Evolutionary conservation across 1,140 invertebrate species (phyloP), one percentile per base, ranked within the genome.

Genomic region (Drosophila ercepeae): DNA sequence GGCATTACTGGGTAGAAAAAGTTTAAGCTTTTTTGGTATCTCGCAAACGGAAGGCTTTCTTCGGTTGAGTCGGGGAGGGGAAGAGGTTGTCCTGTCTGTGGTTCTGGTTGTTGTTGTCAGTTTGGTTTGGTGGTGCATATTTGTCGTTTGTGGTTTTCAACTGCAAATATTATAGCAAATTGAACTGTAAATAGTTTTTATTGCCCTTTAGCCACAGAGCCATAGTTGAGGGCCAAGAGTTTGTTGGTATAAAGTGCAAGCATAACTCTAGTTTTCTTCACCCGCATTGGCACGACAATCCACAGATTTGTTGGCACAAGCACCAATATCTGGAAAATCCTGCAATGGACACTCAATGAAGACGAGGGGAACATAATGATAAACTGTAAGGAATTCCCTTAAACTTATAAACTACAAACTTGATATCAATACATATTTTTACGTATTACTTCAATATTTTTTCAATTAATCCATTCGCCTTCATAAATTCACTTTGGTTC

Each of bases 121-220:
- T 34, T 65, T 36, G 69, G 59, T 60, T 48, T 69, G 50, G 57
- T 71, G 77, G 36, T 76, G 58, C 81, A 84, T 86, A 84, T 84
- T 84, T 84, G 81, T 86, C 81, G 81, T 76, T 86, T 84, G 81
- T 34, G 81, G 81, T 65, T 54, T 57, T 53, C 46, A 86, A 61
- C 76, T 86, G 76, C 81, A 84, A 84, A 84, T 84, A 84, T 81
- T 86, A 84, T 84, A 81, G 81, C 82, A 84, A 84, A 84, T 84
- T 84, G 81, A 84, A 84, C 82, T 86, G 81, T 88, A 84, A 84
- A 84, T 84, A 84, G 81, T 84, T 84, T 74, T 84, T 84, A 84
- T 84, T 76, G 81, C 76, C 81, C 67, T 65, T 64, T 61, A 61
- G 73, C 70, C 81, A 36, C 81, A 76, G 39, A 19, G 46, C 25